These are phyloP conservation scores for Aethina tumida DNA, from an alignment of 1,140 invertebrate species.

Conservation along the genomic window DNA sequence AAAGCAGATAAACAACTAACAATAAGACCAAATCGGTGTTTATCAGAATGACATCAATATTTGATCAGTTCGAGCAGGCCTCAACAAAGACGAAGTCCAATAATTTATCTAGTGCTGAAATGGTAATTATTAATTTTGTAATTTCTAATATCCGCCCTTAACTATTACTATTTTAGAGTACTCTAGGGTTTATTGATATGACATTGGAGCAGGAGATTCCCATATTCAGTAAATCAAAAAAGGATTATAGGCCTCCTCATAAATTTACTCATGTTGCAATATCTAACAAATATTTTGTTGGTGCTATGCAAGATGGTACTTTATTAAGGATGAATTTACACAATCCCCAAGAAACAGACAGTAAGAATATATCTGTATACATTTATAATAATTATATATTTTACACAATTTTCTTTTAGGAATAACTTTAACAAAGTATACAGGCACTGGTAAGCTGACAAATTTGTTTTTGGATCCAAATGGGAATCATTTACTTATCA, in stretches of 20 bases:
- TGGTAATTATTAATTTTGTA: constrained; percentile 18
- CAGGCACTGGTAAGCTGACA: constrained; percentile 50
- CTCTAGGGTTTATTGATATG: constrained; percentile 58
- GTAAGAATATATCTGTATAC: constrained; percentile 38
- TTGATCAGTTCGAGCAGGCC: constrained; percentile 32
- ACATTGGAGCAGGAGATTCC: constrained; percentile 58
- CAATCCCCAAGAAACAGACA: constrained; percentile 65
- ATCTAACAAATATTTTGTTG: constrained; percentile 69
- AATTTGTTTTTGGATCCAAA: constrained; percentile 79
- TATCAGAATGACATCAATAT: constrained; percentile 27
- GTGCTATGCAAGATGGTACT: constrained; percentile 75
- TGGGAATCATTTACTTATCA: constrained; percentile 74
- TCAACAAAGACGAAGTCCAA: constrained; percentile 21
- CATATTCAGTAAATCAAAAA: constrained; percentile 69
- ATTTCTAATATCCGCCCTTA: not conserved
- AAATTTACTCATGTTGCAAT: constrained; percentile 69
- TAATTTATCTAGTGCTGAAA: constrained; percentile 20
- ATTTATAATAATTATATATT: not conserved
- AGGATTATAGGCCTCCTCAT: constrained; percentile 67
- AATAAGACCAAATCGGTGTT: not conserved
- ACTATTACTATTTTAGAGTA: constrained; percentile 29
- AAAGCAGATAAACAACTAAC: not conserved
- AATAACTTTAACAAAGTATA: constrained; percentile 49
- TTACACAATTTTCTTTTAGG: constrained; percentile 36
- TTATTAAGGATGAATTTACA: constrained; percentile 75